phyloP scores from a whole-genome alignment of 2,888 invertebrate species.

The Conistra vaccinii region DNA sequence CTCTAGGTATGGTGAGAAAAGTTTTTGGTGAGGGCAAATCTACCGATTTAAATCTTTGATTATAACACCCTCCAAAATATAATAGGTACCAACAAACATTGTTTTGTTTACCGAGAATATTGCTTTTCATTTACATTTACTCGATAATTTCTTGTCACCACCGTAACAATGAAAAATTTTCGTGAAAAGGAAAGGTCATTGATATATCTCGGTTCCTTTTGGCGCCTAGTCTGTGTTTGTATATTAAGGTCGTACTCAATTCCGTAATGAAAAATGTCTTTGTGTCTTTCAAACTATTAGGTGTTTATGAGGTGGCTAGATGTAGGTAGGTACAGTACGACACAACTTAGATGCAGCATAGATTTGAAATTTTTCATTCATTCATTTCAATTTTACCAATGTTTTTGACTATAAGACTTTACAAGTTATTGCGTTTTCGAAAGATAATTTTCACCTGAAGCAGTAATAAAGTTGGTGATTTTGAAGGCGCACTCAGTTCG shows the following conservation, averaged over 20 bases:
- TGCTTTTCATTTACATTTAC: constrained; percentile 39
- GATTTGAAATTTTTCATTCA: no score
- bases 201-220: constrained; percentile 31
- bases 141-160: constrained; percentile 21
- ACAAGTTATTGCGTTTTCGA: no score
- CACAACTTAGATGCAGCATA: no score
- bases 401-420: no score
- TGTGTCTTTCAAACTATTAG: constrained; percentile 39
- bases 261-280: constrained; percentile 48
- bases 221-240: constrained; percentile 43
- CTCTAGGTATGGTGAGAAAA: no score
- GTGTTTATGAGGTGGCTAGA: constrained; percentile 29
- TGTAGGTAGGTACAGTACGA: constrained; percentile 11
- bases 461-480: no score
- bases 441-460: no score
- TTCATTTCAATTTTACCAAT: no score
- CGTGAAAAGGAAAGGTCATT: constrained; percentile 27
- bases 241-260: constrained; percentile 49
- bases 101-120: constrained; percentile 44
- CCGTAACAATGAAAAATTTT: constrained; percentile 10
- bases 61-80: constrained; percentile 23
- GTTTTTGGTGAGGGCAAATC: background rate
- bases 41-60: background rate
- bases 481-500: no score
- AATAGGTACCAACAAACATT: constrained; percentile 27